phyloP scores from a whole-genome alignment of 2,888 invertebrate genomes.

The Lepetodrilus schrolli region DNA sequence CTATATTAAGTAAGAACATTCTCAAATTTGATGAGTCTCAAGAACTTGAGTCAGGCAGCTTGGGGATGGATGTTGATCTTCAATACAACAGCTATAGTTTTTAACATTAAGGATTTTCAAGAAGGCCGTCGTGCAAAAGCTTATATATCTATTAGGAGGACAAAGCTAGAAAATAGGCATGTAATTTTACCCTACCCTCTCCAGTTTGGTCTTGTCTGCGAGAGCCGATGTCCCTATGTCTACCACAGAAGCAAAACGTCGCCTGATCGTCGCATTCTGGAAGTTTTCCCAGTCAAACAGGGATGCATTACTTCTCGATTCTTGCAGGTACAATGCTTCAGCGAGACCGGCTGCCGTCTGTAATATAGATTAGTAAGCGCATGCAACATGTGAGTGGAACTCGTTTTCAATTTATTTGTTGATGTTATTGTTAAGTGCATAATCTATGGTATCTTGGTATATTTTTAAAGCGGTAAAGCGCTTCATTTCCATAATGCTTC shows the following conservation, averaged over 20 bases:
- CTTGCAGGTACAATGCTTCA: constrained; percentile 80
- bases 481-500: not conserved
- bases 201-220: constrained; percentile 44
- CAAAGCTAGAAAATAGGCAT: no score
- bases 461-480: no score
- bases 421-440: not conserved
- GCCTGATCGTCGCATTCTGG: constrained; percentile 81
- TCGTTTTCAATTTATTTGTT: not conserved
- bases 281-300: constrained; percentile 84
- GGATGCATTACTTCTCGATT: constrained; percentile 85
- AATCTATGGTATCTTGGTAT: not conserved
- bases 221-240: constrained; percentile 84
- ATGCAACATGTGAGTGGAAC: not conserved
- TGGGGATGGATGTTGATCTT: no score
- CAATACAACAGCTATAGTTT: no score
- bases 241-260: constrained; percentile 85
- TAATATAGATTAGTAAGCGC: no score
- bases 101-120: no score
- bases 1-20: no score
- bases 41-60: no score
- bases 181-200: constrained; percentile 52
- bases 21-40: no score
- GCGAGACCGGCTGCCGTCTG: constrained; percentile 58
- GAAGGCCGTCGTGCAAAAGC: no score
- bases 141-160: no score